Conservation (phyloP, 2,113 vertebrate species). For the Tragulus kanchil region DNA sequence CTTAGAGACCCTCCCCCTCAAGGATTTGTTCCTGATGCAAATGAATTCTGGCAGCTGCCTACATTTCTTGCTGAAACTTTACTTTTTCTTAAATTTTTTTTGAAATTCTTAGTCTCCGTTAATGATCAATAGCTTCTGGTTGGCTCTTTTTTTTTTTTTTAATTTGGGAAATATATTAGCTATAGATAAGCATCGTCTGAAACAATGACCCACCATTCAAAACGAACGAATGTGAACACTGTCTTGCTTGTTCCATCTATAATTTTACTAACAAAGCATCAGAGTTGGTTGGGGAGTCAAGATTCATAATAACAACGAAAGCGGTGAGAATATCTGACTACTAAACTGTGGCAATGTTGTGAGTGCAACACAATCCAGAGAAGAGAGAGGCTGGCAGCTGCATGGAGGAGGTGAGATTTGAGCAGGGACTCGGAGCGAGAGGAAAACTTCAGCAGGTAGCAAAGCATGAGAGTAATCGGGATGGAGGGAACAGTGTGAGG, state of each 20-base stretch:
- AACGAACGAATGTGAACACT: neutral
- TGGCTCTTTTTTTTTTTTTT: neutral
- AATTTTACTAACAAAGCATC: neutral
- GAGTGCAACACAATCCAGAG: neutral
- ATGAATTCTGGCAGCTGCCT: conserved; percentile 33
- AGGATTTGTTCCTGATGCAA: neutral
- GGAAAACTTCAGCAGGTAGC: neutral
- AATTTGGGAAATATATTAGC: neutral
- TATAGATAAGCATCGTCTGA: neutral
- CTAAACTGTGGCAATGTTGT: neutral
- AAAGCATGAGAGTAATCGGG: neutral
- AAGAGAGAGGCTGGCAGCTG: neutral
- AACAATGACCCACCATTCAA: neutral
- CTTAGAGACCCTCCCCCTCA: neutral
- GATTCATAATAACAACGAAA: neutral
- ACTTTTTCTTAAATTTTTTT: neutral
- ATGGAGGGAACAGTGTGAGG: neutral
- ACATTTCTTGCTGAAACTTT: conserved; percentile 9
- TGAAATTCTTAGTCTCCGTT: neutral
- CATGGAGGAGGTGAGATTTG: neutral
- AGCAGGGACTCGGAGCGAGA: neutral
- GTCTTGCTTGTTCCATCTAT: neutral
- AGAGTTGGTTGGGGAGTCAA: neutral
- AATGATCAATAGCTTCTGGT: neutral
- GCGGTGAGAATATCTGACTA: neutral